A percentile compares a stretch with the other conserved stretches of the same genome.
These are phyloP conservation scores for Alexandromys fortis DNA, from an alignment of 2,113 vertebrate species.

Conservation along the genomic window DNA sequence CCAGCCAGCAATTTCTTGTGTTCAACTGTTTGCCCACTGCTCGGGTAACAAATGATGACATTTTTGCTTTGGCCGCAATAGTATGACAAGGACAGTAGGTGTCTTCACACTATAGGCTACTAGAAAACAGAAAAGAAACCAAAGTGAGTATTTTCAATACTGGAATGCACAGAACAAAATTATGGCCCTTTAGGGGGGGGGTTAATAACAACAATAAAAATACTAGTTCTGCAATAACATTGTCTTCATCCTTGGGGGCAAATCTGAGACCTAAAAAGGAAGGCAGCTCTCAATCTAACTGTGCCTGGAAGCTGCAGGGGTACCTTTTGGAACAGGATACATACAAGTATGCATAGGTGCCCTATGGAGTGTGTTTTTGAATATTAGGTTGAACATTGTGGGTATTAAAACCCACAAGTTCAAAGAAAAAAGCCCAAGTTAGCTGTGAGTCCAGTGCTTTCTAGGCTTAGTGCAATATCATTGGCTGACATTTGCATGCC, in stretches of 20 bases:
- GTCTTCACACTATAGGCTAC: neutral
- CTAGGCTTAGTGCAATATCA: neutral
- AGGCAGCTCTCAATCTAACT: neutral
- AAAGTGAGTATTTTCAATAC: neutral
- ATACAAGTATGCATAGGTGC: neutral
- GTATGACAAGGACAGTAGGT: neutral
- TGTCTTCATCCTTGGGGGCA: neutral
- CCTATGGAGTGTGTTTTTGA: neutral
- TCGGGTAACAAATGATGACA: neutral
- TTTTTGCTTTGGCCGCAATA: neutral
- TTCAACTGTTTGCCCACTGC: neutral
- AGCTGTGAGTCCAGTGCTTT: neutral
- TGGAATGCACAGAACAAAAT: neutral
- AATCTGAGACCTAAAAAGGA: neutral
- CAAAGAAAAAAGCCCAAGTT: neutral
- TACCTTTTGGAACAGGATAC: neutral
- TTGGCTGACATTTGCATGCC: neutral
- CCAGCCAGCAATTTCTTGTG: neutral
- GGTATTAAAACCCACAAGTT: neutral
- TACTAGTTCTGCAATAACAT: neutral
- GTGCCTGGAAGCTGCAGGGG: neutral
- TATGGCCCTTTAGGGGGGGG: neutral
- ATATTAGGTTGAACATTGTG: neutral
- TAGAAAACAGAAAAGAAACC: neutral
- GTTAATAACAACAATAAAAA: neutral